phyloP scores from a whole-genome alignment of 2,888 invertebrate genomes.

The Trachelus troglodyta region DNA sequence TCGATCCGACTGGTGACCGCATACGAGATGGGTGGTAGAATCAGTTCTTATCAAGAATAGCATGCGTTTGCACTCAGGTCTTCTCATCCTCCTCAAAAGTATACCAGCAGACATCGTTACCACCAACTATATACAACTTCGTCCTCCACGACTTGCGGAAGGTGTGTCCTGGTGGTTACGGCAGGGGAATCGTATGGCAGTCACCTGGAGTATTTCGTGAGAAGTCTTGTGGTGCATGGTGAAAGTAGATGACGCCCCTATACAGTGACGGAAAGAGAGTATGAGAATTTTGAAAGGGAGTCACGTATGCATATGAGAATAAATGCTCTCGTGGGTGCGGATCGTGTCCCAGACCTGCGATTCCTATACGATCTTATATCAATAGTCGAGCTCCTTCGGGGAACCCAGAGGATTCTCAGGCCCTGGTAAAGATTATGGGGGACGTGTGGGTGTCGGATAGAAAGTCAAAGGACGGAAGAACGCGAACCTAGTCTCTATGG shows the following conservation, averaged over 20 bases:
- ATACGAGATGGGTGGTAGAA: constrained; percentile 36
- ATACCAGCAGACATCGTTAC: neutral
- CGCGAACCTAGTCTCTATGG: neutral
- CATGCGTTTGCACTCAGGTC: constrained; percentile 55
- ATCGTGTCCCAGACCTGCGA: neutral
- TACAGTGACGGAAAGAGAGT: neutral
- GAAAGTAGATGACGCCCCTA: neutral
- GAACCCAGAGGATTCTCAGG: neutral
- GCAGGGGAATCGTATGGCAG: neutral
- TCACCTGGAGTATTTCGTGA: neutral
- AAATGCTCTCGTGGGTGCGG: neutral
- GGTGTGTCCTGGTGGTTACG: neutral
- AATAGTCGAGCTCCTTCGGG: neutral
- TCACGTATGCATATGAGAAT: neutral
- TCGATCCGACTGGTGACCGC: constrained; percentile 39
- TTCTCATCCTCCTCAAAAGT: constrained; percentile 12
- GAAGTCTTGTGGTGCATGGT: neutral
- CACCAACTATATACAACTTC: neutral
- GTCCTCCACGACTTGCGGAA: neutral
- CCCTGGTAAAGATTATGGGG: neutral
- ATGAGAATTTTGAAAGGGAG: neutral
- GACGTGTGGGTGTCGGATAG: neutral
- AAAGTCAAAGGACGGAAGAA: neutral
- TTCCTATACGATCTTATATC: neutral
- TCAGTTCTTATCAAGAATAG: constrained; percentile 46